Conservation (phyloP, 2,113 vertebrate species). For the Trematocara unimaculatum region DNA sequence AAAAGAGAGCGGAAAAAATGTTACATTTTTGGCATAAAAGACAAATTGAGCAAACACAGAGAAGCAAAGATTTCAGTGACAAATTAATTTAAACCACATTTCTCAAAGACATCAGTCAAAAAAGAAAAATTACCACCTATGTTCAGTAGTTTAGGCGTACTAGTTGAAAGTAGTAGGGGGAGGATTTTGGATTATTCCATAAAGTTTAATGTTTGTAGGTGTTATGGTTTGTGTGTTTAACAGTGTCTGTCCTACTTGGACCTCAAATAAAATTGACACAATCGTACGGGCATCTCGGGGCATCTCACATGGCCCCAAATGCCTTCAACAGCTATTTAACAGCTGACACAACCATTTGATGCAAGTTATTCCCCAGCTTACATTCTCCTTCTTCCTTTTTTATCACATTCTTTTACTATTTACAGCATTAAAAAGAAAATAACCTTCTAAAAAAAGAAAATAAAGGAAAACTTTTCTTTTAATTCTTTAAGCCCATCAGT, state of each 20-base stretch:
- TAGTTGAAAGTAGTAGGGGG: not conserved
- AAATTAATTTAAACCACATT: not conserved
- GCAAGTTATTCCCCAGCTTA: not conserved
- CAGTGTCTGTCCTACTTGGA: not conserved
- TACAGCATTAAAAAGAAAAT: not conserved
- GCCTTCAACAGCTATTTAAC: not conserved
- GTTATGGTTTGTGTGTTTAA: not conserved
- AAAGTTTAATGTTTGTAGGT: fast-evolving
- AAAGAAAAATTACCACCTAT: not conserved
- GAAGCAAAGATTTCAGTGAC: not conserved
- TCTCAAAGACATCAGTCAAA: not conserved
- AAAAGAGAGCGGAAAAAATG: not conserved
- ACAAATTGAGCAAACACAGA: not conserved
- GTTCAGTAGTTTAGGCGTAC: not conserved
- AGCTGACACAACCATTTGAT: not conserved
- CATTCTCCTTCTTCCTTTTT: not conserved
- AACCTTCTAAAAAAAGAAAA: not conserved
- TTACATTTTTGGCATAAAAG: fast-evolving
- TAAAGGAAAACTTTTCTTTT: not conserved
- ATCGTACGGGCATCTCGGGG: fast-evolving
- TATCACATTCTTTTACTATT: not conserved
- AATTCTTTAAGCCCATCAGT: not conserved
- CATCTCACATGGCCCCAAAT: not conserved
- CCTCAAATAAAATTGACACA: not conserved
- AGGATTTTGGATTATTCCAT: not conserved